Evolutionary conservation across 2,113 vertebrate genomes (phyloP), one percentile per base, ranked within the genome.

Genomic region (Brachirus orientalis): DNA sequence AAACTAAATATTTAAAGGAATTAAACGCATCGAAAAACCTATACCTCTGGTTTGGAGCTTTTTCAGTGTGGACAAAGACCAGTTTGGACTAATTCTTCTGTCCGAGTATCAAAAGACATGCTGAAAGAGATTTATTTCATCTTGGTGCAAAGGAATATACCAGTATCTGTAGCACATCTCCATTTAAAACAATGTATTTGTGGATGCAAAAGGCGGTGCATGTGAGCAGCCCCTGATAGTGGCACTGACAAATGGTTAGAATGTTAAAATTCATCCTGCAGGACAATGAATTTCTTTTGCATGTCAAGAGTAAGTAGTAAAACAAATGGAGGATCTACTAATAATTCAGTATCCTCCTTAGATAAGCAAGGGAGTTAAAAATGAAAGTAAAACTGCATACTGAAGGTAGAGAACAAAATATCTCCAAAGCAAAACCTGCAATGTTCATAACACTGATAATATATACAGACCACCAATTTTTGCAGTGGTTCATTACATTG

Each of bases 401-500:
- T 2, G 1, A 11, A 10, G 22, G 37, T 7, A 9, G 6, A 8
- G 38, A 11, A 8, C 7, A 33, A 33, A 14, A 37, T 54, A 55
- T 38, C 1, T 8, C 6, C 7, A 37, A 46, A 47, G 9, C 2
- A n/a, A 10, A 17, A 16, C 11, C 38, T 10, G 28, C 3, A 18
- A 9, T 14, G 41, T 5, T 1, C 11, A 43, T 66, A 35, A 62
- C n/a, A 54, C 43, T 48, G 22, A 41, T 60, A 18, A 67, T 47
- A 17, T 56, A 59, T 47, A 55, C 10, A 64, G 37, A 51, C 3
- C 19, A 18, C 28, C 8, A 35, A 14, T 36, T 22, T 11, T 35
- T 18, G 11, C 7, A 70, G 60, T 10, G 47, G 38, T 20, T 17
- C 53, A 63, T 86, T 44, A 66, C 57, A 84, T 54, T 47, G 62